Base-by-base conservation (phyloP, 1,140 invertebrate species). In the Eupristina koningsbergeri region DNA sequence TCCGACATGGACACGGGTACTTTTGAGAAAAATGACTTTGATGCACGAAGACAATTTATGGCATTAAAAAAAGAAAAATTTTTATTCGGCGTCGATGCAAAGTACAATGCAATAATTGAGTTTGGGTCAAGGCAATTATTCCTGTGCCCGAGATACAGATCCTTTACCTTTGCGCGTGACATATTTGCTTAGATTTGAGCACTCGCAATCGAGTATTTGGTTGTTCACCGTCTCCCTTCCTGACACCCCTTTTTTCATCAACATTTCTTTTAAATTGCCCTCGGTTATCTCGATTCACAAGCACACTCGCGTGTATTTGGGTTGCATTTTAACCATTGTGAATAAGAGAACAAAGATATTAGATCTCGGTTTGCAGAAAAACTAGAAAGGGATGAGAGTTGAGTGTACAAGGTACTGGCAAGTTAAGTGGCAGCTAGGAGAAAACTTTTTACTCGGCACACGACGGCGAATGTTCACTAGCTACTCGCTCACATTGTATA, bases 401-500 rank as follows among this genome's bases (percentile, higher is more conserved):
- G 73, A 22, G 17, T 22, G 47, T 26, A 7, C 50, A 7, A 22
- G 50, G 6, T 19, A 36, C 64, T n/a, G n/a, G 64, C 29, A 19
- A 47, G 31, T 29, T 15, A 61, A 39, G 78, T 31, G 29, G 53
- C 22, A 47, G 61, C n/a, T 19, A 61, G 76, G 39, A 41, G 47
- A 47, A 31, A n/a, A n/a, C 31, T 74, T 47, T 45, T 53, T 34
- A 34, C 61, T 73, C 39, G 31, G 39, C 31, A 8, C 67, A 26
- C 19, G 63, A 19, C 45, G 63, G 29, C 45, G n/a, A 17, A 47
- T 29, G 31, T 29, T 53, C 76, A 7, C 53, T 31, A 29, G 64
- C 78, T n/a, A 69, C 64, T 53, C 73, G 73, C 61, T 64, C 64
- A 64, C 50, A 74, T 69, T 74, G 31, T 41, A 53, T 74, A 84